These are phyloP conservation scores for Ernsta delagoae DNA, from an alignment of 2,888 invertebrate genomes.

Conservation along the genomic window DNA sequence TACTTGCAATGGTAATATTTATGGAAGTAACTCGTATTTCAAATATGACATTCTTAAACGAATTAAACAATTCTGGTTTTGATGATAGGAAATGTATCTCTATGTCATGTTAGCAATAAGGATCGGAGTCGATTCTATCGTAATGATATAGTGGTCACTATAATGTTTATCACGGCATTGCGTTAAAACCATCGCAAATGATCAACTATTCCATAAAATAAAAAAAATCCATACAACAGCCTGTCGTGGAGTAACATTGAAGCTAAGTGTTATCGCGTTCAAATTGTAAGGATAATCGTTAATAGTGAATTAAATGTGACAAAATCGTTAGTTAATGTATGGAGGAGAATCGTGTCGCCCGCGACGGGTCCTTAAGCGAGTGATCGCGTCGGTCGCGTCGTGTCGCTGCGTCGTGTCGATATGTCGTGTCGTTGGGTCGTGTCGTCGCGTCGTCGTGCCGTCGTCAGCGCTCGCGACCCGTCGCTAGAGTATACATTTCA, in stretches of 20 bases:
- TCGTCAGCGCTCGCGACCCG: slow-evolving; percentile 47
- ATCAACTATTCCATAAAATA: no score
- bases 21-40: no score
- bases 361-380: slow-evolving; percentile 22
- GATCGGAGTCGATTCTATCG: no score
- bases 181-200: no score
- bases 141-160: no score
- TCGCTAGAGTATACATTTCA: slow-evolving; percentile 70
- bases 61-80: no score
- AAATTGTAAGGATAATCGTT: slow-evolving; percentile 27
- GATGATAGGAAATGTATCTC: no score
- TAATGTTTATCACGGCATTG: no score
- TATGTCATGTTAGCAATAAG: no score
- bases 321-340: slow-evolving; percentile 33
- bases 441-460: neutral
- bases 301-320: slow-evolving; percentile 28
- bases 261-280: slow-evolving; percentile 24
- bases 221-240: neutral
- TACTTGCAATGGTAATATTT: no score
- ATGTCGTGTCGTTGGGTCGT: neutral
- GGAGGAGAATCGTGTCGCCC: slow-evolving; percentile 47
- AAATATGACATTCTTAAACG: no score
- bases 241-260: neutral
- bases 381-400: slow-evolving; percentile 50
- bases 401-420: neutral